Base-by-base conservation (phyloP, 2,888 invertebrate genomes). In the Clunio marinus region DNA sequence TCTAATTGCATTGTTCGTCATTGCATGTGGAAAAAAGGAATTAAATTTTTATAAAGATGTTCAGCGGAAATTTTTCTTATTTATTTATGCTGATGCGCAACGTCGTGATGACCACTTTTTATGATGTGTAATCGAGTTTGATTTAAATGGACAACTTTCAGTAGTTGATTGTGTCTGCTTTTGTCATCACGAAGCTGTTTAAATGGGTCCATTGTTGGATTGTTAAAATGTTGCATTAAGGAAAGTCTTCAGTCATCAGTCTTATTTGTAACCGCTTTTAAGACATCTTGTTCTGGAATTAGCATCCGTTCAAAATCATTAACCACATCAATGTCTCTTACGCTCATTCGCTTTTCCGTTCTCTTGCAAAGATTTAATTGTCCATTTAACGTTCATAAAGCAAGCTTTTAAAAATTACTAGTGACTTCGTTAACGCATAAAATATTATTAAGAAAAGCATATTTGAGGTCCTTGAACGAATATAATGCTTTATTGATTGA, bases 231-330 rank as follows among this genome's bases (percentile, higher is more conserved):
- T 7, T 45, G 7, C n/a, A 17, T 17, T 13, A 45, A 45, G 41
- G 3, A 4, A 41, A 41, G 24, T 25, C 5, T 24, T 45, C 45
- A 45, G 45, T n/a, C n/a, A n/a, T 7, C 15, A 4, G 51, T 2
- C 17, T 7, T 17, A 2, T 17, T 22, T 51, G 22, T 22, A 41
- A 41, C 20, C 22, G 35, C 5, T 32, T 32, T 32, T n/a, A n/a
- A n/a, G n/a, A n/a, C n/a, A n/a, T 32, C 35, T 32, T 13, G 35
- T 2, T 22, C 10, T 25, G 3, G 7, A n/a, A 7, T 8, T 17
- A 46, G 7, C 20, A 35, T 60, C 60, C 60, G 32, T 35, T 65
- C 28, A 24, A 25, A 46, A 65, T 65, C 63, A 46, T 46, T 46
- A 45, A 27, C 41, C 63, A 20, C 27, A 46, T 65, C 63, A 41